Evolutionary conservation across 2,113 vertebrate species (phyloP), one percentile per base, ranked within the genome.

Genomic region (Limnothrissa miodon): DNA sequence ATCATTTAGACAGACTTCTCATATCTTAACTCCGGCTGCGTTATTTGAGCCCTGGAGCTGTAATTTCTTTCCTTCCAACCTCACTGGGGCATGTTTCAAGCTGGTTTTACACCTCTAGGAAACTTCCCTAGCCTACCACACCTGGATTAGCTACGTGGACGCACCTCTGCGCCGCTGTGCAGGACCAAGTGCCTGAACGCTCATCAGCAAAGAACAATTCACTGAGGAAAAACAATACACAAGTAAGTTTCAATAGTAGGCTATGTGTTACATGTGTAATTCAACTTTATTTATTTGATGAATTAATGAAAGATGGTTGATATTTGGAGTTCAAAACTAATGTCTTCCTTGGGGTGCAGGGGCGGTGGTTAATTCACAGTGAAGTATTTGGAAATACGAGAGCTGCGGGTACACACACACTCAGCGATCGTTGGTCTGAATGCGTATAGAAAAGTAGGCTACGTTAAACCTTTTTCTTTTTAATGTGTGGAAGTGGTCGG

Each of bases 81-180:
- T 33, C 66, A 33, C 25, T 74, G 25, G 66, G 25, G 29, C 29
- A 74, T 5, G 66, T 74, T 74, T 36, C 23, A 21, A 10, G 46
- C 46, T 48, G 46, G 46, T 48, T 48, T 56, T 13, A 33, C 29
- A 33, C 11, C 29, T 11, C 21, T 13, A 78, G 25, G 45, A 82
- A 56, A 83, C 59, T 42, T 85, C 51, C 15, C 10, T 86, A 78
- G 82, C 59, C 5, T 86, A 86, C 83, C 45, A 8, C 15, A 82
- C 51, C 36, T 59, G 29, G 66, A 23, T 21, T 51, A 42, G n/a
- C 4, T 74, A 25, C 33, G 79, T 6, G 82, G 53, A 85, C 25
- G 10, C 42, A 8, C 66, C 66, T 9, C 11, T 74, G 66, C 66
- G 66, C 66, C 17, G 66, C 66, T 74, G 66, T 74, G 15, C 66